These are phyloP conservation scores for Falco novaeseelandiae DNA, from an alignment of 2,797 vertebrate species.

Conservation along the genomic window DNA sequence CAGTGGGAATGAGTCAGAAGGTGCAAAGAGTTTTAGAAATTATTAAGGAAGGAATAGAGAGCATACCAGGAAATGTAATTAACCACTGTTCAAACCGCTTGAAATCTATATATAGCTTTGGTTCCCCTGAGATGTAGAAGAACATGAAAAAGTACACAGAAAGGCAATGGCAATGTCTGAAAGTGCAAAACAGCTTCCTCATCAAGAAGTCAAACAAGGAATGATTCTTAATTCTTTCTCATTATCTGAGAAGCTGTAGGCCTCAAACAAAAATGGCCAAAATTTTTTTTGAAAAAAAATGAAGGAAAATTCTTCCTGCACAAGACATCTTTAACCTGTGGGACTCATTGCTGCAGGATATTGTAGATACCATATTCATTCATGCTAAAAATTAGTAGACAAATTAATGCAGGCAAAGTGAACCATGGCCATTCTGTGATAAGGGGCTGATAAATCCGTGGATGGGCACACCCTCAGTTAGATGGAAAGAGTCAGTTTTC, in stretches of 20 bases:
- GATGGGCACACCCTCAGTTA: neutral
- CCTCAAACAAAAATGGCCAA: neutral
- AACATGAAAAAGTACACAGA: neutral
- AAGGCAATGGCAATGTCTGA: neutral
- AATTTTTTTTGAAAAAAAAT: neutral
- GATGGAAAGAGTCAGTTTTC: neutral
- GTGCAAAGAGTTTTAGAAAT: constrained; percentile 51
- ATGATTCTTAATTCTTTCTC: neutral
- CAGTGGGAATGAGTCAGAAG: constrained; percentile 60
- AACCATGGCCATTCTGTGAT: neutral
- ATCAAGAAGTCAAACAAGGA: neutral
- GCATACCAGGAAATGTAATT: constrained; percentile 54
- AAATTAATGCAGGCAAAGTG: neutral
- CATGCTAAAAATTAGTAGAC: neutral
- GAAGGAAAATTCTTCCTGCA: neutral
- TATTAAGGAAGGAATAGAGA: constrained; percentile 19
- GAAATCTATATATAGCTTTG: neutral
- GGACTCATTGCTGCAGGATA: neutral
- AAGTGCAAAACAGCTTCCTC: neutral
- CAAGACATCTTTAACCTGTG: neutral
- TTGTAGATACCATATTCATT: neutral
- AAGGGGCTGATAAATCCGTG: neutral
- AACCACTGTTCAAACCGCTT: neutral
- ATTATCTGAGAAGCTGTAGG: neutral
- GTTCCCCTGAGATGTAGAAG: neutral